Conservation (phyloP, 2,888 invertebrate species). For the Andrena bicolor region DNA sequence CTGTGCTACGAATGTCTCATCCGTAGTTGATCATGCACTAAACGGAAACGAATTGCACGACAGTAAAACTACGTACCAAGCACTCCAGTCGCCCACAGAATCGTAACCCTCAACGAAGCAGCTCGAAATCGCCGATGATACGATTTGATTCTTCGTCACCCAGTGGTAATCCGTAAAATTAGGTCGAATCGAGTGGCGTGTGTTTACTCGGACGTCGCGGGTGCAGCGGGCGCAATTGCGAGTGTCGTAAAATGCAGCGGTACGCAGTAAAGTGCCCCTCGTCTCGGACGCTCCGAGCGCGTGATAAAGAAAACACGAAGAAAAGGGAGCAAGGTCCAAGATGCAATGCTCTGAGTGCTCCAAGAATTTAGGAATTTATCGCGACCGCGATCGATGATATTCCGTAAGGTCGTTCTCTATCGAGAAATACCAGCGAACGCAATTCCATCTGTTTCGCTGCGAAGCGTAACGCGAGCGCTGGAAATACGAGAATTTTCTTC, state of each 20-base stretch:
- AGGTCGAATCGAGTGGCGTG: conserved; percentile 39
- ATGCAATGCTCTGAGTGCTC: neutral
- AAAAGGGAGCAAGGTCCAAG: neutral
- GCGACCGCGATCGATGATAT: neutral
- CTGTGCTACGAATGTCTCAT: neutral
- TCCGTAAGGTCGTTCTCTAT: neutral
- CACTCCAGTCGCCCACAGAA: neutral
- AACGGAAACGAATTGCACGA: neutral
- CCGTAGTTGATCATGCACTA: neutral
- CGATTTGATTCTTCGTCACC: conserved; percentile 20
- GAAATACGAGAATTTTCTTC: conserved; percentile 11
- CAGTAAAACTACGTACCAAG: neutral
- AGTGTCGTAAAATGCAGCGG: conserved; percentile 6
- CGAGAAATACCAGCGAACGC: neutral
- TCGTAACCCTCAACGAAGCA: neutral
- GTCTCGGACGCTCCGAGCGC: neutral
- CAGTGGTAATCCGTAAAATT: conserved; percentile 40
- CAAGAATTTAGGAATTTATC: conserved; percentile 13
- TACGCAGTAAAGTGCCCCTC: neutral
- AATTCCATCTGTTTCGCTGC: neutral
- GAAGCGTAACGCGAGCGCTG: neutral
- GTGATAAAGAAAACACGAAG: neutral
- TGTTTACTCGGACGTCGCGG: conserved; percentile 17
- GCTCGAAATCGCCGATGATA: neutral
- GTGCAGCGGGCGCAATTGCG: conserved; percentile 15